Conservation (phyloP, 2,888 invertebrate genomes). For the Drosophila merina region DNA sequence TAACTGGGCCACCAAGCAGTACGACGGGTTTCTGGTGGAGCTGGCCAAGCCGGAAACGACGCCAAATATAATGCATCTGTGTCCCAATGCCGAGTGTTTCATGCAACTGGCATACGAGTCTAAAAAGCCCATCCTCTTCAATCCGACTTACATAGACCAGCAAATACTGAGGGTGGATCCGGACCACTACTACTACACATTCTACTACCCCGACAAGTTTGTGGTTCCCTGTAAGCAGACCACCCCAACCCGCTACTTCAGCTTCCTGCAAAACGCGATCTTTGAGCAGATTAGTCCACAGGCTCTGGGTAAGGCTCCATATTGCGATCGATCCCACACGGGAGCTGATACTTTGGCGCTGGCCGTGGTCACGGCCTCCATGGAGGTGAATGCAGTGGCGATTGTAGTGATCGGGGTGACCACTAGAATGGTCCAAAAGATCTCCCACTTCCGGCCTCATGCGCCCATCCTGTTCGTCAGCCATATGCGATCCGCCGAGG, state of each 20-base stretch:
- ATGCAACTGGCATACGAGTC: conserved; percentile 55
- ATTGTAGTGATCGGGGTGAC: conserved; percentile 76
- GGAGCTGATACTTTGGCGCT: conserved; percentile 77
- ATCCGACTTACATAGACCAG: conserved; percentile 57
- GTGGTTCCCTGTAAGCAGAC: conserved; percentile 52
- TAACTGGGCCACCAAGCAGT: conserved; percentile 67
- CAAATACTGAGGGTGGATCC: conserved; percentile 65
- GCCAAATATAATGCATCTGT: conserved; percentile 66
- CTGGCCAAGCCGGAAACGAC: conserved; percentile 32
- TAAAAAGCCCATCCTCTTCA: conserved; percentile 77
- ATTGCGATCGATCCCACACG: conserved; percentile 69
- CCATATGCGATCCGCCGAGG: conserved; percentile 65
- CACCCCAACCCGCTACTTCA: conserved; percentile 51
- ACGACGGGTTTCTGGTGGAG: conserved; percentile 78
- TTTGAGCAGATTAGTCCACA: conserved; percentile 52
- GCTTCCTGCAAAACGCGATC: conserved; percentile 62
- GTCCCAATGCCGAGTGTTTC: conserved; percentile 62
- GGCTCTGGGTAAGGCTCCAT: conserved; percentile 54
- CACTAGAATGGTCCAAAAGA: conserved; percentile 78
- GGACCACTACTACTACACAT: conserved; percentile 62
- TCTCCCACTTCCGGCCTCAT: conserved; percentile 80
- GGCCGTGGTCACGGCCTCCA: conserved; percentile 69
- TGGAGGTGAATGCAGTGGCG: conserved; percentile 69
- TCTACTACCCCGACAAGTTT: conserved; percentile 81
- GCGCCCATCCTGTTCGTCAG: conserved; percentile 77